These are phyloP conservation scores for Strix occidentalis DNA, from an alignment of 2,797 vertebrate species.

Conservation along the genomic window DNA sequence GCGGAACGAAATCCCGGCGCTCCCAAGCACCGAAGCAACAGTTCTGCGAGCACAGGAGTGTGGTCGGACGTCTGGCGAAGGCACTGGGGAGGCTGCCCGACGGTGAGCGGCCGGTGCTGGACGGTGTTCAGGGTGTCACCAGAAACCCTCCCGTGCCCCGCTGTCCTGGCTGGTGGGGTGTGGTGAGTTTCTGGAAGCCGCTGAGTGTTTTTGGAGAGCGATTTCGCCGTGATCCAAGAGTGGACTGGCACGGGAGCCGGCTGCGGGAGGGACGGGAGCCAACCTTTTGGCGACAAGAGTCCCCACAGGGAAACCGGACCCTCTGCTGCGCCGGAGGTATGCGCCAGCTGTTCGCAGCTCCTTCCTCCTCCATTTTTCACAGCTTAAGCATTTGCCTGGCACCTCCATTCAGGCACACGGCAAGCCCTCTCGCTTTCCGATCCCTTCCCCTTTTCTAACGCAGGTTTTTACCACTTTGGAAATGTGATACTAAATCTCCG, in stretches of 20 bases:
- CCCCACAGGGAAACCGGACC: not conserved
- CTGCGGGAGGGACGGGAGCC: not conserved
- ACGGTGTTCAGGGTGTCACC: fast-evolving
- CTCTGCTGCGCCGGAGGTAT: not conserved
- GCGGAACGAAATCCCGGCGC: fast-evolving
- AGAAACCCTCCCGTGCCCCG: not conserved
- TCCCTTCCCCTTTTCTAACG: not conserved
- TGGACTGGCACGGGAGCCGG: not conserved
- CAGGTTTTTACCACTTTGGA: not conserved
- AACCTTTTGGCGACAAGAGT: not conserved
- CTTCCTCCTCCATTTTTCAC: constrained; percentile 44
- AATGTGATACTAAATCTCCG: too few species aligned
- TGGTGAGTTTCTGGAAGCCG: fast-evolving
- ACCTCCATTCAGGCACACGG: not conserved
- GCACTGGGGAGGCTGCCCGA: not conserved
- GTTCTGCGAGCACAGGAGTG: fast-evolving
- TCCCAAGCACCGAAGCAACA: fast-evolving
- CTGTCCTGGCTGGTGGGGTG: not conserved
- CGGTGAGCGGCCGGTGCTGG: fast-evolving
- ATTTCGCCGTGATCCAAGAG: fast-evolving
- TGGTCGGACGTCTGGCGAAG: fast-evolving
- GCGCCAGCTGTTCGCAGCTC: constrained; percentile 28
- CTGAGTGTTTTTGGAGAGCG: fast-evolving
- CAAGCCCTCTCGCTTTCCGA: not conserved
- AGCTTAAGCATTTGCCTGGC: constrained; percentile 14